These are phyloP conservation scores for Cryptotermes secundus DNA, from an alignment of 1,140 invertebrate species.

Conservation along the genomic window DNA sequence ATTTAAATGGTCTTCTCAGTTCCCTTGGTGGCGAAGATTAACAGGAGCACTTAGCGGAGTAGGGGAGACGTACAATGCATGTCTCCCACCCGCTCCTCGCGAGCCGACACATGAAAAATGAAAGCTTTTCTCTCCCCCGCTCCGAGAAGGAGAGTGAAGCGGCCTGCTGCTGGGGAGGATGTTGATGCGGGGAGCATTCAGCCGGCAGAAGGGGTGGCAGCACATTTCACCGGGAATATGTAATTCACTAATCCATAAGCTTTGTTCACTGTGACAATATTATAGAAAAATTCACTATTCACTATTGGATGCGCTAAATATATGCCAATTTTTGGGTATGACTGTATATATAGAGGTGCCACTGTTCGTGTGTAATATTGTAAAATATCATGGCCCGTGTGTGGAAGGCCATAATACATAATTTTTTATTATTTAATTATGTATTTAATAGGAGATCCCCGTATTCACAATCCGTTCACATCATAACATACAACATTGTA, in stretches of 20 bases:
- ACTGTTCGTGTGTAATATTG: too few relatives aligned
- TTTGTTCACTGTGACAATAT: neutral
- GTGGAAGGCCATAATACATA: too few relatives aligned
- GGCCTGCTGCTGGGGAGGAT: neutral
- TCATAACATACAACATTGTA: too few relatives aligned
- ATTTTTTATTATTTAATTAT: too few relatives aligned
- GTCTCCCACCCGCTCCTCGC: neutral
- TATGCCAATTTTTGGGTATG: too few relatives aligned
- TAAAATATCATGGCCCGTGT: too few relatives aligned
- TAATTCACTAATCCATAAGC: constrained; percentile 17
- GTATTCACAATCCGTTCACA: too few relatives aligned
- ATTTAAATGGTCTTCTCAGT: constrained; percentile 21
- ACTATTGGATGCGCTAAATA: too few relatives aligned
- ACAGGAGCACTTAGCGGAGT: constrained; percentile 29
- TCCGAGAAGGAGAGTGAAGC: neutral
- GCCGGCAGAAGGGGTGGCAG: neutral
- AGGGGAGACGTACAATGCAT: constrained; percentile 4
- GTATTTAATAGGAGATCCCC: too few relatives aligned
- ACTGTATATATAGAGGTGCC: too few relatives aligned
- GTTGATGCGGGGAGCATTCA: constrained; percentile 3
- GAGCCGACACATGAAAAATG: constrained; percentile 30
- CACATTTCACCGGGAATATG: constrained; percentile 10
- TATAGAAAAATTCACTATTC: neutral
- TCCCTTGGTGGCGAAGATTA: constrained; percentile 30
- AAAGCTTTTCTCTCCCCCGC: constrained; percentile 24